A percentile compares a stretch with the other conserved stretches of the same genome.
These are phyloP conservation scores for Charina bottae DNA, from an alignment of 2,113 vertebrate species.

Conservation along the genomic window DNA sequence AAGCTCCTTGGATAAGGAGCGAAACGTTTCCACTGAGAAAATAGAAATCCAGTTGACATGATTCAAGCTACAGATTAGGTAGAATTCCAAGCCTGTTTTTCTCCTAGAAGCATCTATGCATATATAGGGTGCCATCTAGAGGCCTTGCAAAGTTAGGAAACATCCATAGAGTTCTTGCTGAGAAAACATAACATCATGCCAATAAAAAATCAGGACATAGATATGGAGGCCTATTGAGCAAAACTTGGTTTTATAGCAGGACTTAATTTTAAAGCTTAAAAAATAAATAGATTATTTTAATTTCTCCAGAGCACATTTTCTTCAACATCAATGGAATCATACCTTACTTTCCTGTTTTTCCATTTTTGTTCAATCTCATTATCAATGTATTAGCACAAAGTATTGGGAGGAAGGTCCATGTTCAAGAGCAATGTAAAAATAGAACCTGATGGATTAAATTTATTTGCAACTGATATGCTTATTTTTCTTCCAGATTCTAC, in stretches of 20 bases:
- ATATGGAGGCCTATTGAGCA: neutral
- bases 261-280: neutral
- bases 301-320: neutral
- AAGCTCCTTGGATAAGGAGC: too few species aligned
- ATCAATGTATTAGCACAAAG: neutral
- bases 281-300: neutral
- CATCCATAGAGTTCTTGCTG: neutral
- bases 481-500: neutral
- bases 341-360: neutral
- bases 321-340: neutral
- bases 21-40: too few species aligned
- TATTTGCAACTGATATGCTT: neutral
- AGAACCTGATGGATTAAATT: neutral
- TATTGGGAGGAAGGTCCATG: neutral
- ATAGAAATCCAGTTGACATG: too few species aligned
- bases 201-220: neutral
- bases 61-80: too few species aligned
- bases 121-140: conserved; percentile 67
- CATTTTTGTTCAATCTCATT: neutral
- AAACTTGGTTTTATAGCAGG: neutral
- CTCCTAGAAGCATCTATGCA: conserved; percentile 37
- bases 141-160: conserved; percentile 56
- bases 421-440: neutral
- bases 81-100: neutral
- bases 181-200: neutral